These are phyloP conservation scores for Scaptomyza cyrtandrae DNA, from an alignment of 2,888 invertebrate species.

Conservation along the genomic window DNA sequence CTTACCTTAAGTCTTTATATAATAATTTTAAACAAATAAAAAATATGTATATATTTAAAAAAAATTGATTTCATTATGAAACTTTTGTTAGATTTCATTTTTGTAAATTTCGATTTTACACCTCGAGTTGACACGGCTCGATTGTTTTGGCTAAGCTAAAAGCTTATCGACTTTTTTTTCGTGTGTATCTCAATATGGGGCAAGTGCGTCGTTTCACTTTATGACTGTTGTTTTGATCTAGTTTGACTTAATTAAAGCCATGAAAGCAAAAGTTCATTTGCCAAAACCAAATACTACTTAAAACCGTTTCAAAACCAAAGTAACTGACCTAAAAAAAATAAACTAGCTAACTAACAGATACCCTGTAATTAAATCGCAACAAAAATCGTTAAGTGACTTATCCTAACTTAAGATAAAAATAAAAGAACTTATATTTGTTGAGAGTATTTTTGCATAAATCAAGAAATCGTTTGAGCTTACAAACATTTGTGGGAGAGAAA, in stretches of 20 bases:
- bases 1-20: too few relatives aligned
- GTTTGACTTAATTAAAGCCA: slow-evolving; percentile 66
- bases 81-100: too few relatives aligned
- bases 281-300: background rate
- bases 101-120: too few relatives aligned
- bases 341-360: background rate
- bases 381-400: background rate
- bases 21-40: too few relatives aligned
- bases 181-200: slow-evolving; percentile 26
- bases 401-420: background rate
- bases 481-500: background rate
- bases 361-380: background rate
- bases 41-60: too few relatives aligned
- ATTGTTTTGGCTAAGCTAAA: too few relatives aligned
- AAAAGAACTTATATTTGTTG: background rate
- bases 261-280: slow-evolving; percentile 64
- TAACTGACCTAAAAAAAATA: background rate
- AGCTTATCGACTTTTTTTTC: background rate
- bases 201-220: slow-evolving; percentile 47
- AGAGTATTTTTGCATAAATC: background rate
- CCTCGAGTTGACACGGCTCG: too few relatives aligned
- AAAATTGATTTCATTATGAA: too few relatives aligned
- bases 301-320: background rate
- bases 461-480: background rate
- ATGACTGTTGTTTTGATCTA: slow-evolving; percentile 39